Percentiles rank a stretch among this genome's conserved stretches.
Evolutionary conservation across 35 echinoderm and acorn worm species (phyloP).

Genomic region (Hemicentrotus pulcherrimus): DNA sequence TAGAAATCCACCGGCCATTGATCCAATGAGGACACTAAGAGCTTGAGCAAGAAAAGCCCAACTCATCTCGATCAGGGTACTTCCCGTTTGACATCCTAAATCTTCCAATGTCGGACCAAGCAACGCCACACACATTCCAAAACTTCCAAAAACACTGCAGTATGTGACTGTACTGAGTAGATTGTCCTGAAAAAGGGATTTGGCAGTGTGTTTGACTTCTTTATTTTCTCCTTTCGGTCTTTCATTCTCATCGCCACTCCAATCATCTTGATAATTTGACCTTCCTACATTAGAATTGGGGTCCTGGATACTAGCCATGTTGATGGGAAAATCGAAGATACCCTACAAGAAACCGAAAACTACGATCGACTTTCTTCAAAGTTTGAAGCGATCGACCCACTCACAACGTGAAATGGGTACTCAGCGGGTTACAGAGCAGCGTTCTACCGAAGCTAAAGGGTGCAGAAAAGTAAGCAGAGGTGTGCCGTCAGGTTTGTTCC

Average conservation of each 20-base stretch:
- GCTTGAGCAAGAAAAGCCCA: slow-evolving; percentile 93
- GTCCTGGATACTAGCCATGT: background rate
- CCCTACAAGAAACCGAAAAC: background rate
- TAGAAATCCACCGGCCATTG: slow-evolving; percentile 88
- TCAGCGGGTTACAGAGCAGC: background rate
- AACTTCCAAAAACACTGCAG: slow-evolving; percentile 98
- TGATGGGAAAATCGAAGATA: background rate
- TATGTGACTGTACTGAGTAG: slow-evolving; percentile 92
- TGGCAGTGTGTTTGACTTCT: slow-evolving; percentile 50
- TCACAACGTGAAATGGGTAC: too few relatives aligned
- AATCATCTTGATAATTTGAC: slow-evolving; percentile 37
- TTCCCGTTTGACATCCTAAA: slow-evolving; percentile 92
- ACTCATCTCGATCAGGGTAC: slow-evolving; percentile 83
- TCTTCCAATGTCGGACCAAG: slow-evolving; percentile 91
- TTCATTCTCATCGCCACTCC: background rate
- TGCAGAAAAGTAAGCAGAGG: background rate
- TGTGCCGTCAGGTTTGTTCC: background rate
- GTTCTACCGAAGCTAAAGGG: background rate
- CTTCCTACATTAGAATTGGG: background rate
- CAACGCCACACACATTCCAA: slow-evolving; percentile 98
- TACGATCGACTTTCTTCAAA: background rate
- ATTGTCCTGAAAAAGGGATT: slow-evolving; percentile 68
- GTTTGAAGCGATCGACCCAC: background rate
- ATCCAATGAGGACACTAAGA: slow-evolving; percentile 85
- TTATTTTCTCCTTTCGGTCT: background rate